These are phyloP conservation scores for Chrysolina oricalcia DNA, from an alignment of 2,888 invertebrate genomes.

Conservation along the genomic window DNA sequence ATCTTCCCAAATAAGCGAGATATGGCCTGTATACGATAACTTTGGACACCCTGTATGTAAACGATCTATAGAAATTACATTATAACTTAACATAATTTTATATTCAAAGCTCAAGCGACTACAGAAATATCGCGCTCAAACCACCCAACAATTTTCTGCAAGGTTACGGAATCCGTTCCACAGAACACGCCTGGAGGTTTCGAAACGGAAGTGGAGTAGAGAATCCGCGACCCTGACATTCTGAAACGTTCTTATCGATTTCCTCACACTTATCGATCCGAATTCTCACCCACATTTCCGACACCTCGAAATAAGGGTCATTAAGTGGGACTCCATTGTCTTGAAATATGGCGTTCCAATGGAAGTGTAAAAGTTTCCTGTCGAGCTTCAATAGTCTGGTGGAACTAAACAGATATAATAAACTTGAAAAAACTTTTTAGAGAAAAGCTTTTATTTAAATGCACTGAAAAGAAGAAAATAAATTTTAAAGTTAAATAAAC, in stretches of 20 bases:
- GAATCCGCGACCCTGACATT: background rate
- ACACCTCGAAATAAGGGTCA: constrained; percentile 24
- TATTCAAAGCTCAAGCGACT: too few relatives aligned
- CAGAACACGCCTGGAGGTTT: background rate
- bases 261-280: constrained; percentile 17
- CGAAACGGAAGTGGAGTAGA: background rate
- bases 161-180: background rate
- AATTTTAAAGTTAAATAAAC: too few relatives aligned
- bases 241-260: constrained; percentile 29
- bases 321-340: constrained; percentile 23
- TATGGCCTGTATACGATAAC: too few relatives aligned
- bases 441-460: too few relatives aligned
- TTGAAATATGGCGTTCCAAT: constrained; percentile 11
- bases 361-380: constrained; percentile 3
- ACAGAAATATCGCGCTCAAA: background rate
- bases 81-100: too few relatives aligned
- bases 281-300: constrained; percentile 30
- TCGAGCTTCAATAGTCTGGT: background rate
- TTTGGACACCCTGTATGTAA: too few relatives aligned
- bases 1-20: too few relatives aligned
- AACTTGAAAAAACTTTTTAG: too few relatives aligned
- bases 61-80: too few relatives aligned
- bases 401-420: background rate
- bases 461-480: too few relatives aligned
- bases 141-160: background rate